phyloP scores from a whole-genome alignment of 1,140 invertebrate species.

The Drosophila lini region DNA sequence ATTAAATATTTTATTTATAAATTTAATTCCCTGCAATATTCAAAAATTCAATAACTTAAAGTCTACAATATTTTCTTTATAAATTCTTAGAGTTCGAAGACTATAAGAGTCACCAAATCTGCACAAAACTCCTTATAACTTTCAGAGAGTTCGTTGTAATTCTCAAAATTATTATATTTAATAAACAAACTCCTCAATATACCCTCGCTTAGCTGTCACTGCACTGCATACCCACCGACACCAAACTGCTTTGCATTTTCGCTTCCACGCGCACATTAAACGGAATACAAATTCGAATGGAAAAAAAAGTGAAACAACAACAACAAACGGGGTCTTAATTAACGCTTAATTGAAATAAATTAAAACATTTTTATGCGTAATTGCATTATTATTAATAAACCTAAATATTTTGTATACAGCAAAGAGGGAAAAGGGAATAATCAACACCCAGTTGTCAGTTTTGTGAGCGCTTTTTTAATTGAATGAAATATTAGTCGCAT shows the following conservation, averaged over 20 bases:
- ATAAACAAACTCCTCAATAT: neutral
- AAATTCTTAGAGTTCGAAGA: neutral
- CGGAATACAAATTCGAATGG: neutral
- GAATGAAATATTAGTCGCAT: constrained; percentile 77
- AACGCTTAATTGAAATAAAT: constrained; percentile 84
- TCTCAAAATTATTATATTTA: too few relatives aligned
- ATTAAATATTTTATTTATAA: too few relatives aligned
- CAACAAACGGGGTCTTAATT: constrained; percentile 66
- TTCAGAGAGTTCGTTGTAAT: fast-evolving
- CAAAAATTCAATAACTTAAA: too few relatives aligned
- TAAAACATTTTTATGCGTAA: constrained; percentile 84
- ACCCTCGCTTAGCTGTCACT: constrained; percentile 11
- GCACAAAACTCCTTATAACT: neutral
- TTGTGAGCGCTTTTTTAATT: constrained; percentile 64
- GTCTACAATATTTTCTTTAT: neutral
- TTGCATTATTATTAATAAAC: constrained; percentile 84
- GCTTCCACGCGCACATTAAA: constrained; percentile 43
- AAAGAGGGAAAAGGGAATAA: constrained; percentile 7
- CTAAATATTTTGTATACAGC: constrained; percentile 74
- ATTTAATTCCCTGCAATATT: too few relatives aligned
- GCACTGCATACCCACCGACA: constrained; percentile 8
- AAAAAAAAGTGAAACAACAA: constrained; percentile 16
- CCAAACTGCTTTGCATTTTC: constrained; percentile 43
- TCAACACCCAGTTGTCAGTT: constrained; percentile 53
- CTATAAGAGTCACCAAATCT: neutral